Conservation (phyloP, 1,140 invertebrate genomes). For the Melanaphis sacchari region DNA sequence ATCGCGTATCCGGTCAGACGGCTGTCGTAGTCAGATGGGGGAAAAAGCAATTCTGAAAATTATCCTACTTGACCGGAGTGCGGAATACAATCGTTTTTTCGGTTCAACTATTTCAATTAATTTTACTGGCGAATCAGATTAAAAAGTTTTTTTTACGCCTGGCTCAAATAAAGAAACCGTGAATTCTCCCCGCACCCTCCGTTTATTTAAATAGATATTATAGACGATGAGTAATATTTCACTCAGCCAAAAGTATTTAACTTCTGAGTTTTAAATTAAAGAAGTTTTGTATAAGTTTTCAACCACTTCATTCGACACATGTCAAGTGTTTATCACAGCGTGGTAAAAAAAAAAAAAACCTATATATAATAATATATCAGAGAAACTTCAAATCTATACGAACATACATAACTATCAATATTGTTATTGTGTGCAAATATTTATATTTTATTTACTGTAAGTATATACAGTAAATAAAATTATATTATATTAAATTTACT, state of each 20-base stretch:
- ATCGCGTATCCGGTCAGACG: conserved; percentile 6
- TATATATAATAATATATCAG: neutral
- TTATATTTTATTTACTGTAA: neutral
- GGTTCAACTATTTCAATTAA: conserved; percentile 57
- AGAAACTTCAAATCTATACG: neutral
- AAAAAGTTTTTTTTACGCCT: conserved; percentile 53
- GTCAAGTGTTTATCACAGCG: neutral
- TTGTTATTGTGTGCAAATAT: neutral
- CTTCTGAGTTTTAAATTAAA: conserved; percentile 40
- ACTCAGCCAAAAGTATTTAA: conserved; percentile 35
- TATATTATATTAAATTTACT: no score
- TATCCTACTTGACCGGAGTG: conserved; percentile 52
- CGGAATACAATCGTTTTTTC: conserved; percentile 48
- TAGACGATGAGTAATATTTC: conserved; percentile 29
- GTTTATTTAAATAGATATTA: conserved; percentile 49
- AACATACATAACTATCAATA: neutral
- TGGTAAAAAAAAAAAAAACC: neutral
- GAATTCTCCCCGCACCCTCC: neutral
- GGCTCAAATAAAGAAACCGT: conserved; percentile 49
- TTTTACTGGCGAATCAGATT: conserved; percentile 52
- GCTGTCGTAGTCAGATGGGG: conserved; percentile 33
- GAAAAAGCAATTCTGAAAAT: conserved; percentile 49
- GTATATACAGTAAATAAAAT: no score
- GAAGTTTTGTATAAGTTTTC: conserved; percentile 23
- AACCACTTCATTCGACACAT: neutral